Percentiles rank a stretch among this genome's conserved stretches.
Evolutionary conservation across 1,140 invertebrate species (phyloP).

Genomic region (Tetramorium simillimum): DNA sequence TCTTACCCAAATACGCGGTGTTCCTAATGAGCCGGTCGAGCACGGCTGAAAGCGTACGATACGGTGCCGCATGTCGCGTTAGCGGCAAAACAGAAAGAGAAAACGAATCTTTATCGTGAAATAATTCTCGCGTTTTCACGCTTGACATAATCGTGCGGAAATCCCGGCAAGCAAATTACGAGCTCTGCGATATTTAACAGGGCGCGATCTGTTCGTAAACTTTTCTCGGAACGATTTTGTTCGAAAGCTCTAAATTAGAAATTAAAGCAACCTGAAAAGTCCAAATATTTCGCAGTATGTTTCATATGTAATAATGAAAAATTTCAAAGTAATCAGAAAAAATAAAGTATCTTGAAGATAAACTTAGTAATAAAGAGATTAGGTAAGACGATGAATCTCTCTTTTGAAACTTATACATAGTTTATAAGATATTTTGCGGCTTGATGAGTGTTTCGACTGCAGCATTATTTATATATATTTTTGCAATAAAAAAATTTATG

Average conservation of each 20-base stretch:
- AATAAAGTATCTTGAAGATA: neutral
- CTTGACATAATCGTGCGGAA: slow-evolving; percentile 35
- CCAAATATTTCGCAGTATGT: neutral
- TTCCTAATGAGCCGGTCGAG: slow-evolving; percentile 74
- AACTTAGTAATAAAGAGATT: neutral
- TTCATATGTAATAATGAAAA: neutral
- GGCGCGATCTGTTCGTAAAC: neutral
- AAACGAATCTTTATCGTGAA: slow-evolving; percentile 50
- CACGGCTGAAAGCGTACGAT: slow-evolving; percentile 37
- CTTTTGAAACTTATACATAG: too few species aligned
- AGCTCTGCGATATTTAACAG: neutral
- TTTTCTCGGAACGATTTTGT: neutral
- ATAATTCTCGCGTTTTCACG: slow-evolving; percentile 64
- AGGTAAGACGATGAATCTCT: too few species aligned
- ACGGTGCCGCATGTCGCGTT: slow-evolving; percentile 13
- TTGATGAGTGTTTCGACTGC: neutral
- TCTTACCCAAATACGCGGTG: slow-evolving; percentile 70
- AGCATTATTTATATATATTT: neutral
- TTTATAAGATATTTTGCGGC: neutral
- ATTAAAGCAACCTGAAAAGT: neutral
- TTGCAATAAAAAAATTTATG: neutral
- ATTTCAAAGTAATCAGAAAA: neutral
- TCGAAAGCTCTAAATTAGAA: neutral
- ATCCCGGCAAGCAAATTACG: neutral
- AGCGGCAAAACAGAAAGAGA: neutral